Evolutionary conservation across 2,113 vertebrate species (phyloP).

Genomic region (Trogon surrucura): DNA sequence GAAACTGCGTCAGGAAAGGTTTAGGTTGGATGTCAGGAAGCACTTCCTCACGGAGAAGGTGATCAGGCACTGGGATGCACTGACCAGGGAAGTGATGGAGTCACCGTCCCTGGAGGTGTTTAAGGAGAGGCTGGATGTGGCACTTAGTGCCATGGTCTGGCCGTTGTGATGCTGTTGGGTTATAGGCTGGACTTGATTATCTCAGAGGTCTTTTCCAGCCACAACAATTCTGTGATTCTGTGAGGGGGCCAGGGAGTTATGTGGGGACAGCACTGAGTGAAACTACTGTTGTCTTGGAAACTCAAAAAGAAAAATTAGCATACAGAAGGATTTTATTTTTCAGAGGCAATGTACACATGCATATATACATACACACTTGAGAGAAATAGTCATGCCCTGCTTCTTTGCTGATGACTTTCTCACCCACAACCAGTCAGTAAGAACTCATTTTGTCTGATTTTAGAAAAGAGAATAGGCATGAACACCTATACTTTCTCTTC

Average conservation of each 20-base stretch:
- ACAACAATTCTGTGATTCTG: no score
- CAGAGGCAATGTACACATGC: neutral
- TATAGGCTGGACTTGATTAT: no score
- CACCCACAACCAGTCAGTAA: neutral
- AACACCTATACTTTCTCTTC: neutral
- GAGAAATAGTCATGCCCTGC: neutral
- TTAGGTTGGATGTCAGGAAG: no score
- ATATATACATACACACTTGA: neutral
- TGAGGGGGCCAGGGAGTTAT: neutral
- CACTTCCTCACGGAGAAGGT: no score
- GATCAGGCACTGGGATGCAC: no score
- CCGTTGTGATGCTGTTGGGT: no score
- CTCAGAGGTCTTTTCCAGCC: no score
- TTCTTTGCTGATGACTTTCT: neutral
- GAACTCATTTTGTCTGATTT: neutral
- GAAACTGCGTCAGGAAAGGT: no score
- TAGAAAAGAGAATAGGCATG: neutral
- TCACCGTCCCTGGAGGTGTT: no score
- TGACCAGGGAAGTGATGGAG: no score
- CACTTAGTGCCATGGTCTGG: no score
- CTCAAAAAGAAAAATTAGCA: slow-evolving; percentile 40
- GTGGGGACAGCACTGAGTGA: slow-evolving; percentile 16
- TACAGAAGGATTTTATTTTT: slow-evolving; percentile 35
- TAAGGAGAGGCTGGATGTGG: no score
- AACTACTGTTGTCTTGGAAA: slow-evolving; percentile 67